These are phyloP conservation scores for Argyrosomus regius DNA, from an alignment of 2,797 vertebrate species.

Conservation along the genomic window DNA sequence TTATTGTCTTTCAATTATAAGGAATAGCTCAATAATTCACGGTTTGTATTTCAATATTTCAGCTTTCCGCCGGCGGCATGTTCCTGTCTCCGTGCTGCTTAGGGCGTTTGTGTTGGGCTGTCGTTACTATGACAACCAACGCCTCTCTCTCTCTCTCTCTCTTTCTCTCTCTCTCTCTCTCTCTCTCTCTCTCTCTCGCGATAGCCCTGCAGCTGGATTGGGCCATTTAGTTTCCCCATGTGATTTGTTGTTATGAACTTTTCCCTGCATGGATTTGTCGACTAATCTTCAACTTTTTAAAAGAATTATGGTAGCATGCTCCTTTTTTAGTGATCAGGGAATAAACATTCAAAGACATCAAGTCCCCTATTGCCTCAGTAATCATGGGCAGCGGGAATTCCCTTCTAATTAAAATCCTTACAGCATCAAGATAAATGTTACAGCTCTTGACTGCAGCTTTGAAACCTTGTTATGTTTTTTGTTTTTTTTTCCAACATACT, in stretches of 20 bases:
- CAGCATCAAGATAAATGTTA: slow-evolving; percentile 68
- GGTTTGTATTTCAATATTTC: background rate
- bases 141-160: no score
- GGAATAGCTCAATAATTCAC: background rate
- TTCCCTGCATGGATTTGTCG: slow-evolving; percentile 19
- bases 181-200: slow-evolving; percentile 62
- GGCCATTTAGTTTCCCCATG: background rate
- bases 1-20: background rate
- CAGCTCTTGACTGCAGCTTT: slow-evolving; percentile 67
- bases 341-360: slow-evolving; percentile 66
- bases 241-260: slow-evolving; percentile 10
- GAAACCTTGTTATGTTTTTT: slow-evolving; percentile 25
- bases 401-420: slow-evolving; percentile 75
- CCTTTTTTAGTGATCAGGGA: slow-evolving; percentile 53
- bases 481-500: slow-evolving; percentile 16
- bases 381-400: slow-evolving; percentile 74
- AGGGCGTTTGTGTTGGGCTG: slow-evolving; percentile 49
- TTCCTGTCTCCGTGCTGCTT: background rate
- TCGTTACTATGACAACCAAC: slow-evolving; percentile 65
- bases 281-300: slow-evolving; percentile 32
- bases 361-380: slow-evolving; percentile 69
- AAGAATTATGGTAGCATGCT: slow-evolving; percentile 20
- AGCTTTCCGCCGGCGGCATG: background rate
- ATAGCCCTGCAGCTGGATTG: slow-evolving; percentile 21
- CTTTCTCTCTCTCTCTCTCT: no score